phyloP scores from a whole-genome alignment of 2,113 vertebrate genomes.

The Microcebus tavaratra region DNA sequence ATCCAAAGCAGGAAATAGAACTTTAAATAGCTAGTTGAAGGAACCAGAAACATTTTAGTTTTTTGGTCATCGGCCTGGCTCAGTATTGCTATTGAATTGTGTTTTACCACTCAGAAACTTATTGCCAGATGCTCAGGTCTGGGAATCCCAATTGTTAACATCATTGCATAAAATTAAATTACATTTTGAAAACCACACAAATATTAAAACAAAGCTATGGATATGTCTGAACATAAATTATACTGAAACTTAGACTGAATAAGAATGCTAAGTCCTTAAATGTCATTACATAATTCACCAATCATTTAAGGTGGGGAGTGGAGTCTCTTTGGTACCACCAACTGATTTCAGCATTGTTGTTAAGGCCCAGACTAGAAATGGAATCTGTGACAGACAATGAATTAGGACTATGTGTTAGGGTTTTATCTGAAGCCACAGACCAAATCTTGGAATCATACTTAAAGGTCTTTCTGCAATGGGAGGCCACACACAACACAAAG shows the following conservation, averaged over 20 bases:
- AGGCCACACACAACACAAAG: constrained; percentile 48
- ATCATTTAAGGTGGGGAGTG: not conserved
- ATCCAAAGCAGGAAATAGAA: not conserved
- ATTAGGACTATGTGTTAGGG: not conserved
- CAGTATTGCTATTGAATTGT: constrained; percentile 35
- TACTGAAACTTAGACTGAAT: constrained; percentile 30
- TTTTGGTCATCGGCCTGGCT: not conserved
- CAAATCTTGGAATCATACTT: constrained; percentile 41
- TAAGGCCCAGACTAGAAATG: not conserved
- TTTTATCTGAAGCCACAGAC: constrained; percentile 52
- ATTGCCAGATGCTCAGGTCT: constrained; percentile 63
- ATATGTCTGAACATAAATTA: constrained; percentile 52
- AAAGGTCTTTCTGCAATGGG: constrained; percentile 9
- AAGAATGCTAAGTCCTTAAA: not conserved
- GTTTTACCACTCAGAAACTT: constrained; percentile 52
- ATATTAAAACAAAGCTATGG: constrained; percentile 72
- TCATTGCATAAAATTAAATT: constrained; percentile 61
- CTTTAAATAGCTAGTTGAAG: not conserved
- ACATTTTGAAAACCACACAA: constrained; percentile 61
- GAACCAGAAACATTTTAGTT: not conserved
- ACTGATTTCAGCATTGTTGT: not conserved
- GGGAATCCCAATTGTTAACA: constrained; percentile 58
- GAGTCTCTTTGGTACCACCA: not conserved
- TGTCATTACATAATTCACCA: constrained; percentile 3
- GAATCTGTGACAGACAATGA: not conserved